Evolutionary conservation across 2,888 invertebrate genomes (phyloP).

Genomic region (Apodemia hepburni): DNA sequence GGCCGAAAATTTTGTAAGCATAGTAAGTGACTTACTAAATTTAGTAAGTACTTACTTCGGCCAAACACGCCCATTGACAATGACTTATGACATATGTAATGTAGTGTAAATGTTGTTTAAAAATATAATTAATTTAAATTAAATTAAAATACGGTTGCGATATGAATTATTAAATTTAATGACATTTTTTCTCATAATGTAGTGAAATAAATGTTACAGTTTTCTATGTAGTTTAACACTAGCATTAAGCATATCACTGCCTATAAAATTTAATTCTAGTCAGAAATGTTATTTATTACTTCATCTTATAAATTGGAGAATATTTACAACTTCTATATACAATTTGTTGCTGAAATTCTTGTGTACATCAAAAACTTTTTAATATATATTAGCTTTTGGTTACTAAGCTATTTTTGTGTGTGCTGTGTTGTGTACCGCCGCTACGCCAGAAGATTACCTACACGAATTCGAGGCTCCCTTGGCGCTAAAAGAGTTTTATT

Average conservation of each 20-base stretch:
- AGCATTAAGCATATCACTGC: slow-evolving; percentile 14
- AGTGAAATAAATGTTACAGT: not conserved
- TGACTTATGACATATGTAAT: too few relatives aligned
- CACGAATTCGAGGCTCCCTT: slow-evolving; percentile 70
- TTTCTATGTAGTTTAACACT: not conserved
- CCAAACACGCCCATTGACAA: too few relatives aligned
- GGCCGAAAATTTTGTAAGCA: too few relatives aligned
- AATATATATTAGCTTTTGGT: slow-evolving; percentile 76
- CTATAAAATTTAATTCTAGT: slow-evolving; percentile 30
- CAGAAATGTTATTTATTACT: slow-evolving; percentile 59
- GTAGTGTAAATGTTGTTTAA: too few relatives aligned
- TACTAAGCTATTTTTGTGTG: slow-evolving; percentile 67
- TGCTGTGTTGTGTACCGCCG: slow-evolving; percentile 76
- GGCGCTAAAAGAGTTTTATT: slow-evolving; percentile 84
- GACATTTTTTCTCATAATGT: not conserved
- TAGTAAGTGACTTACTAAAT: too few relatives aligned
- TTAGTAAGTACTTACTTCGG: too few relatives aligned
- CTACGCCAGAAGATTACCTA: slow-evolving; percentile 69
- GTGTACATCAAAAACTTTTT: slow-evolving; percentile 63
- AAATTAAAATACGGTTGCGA: too few relatives aligned
- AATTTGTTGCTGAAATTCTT: slow-evolving; percentile 55
- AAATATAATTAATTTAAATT: too few relatives aligned
- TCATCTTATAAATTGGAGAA: slow-evolving; percentile 47
- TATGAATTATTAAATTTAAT: too few relatives aligned
- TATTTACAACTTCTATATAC: slow-evolving; percentile 57